Base-by-base conservation (phyloP, 2,888 invertebrate species). In the Dendrolimus houi region DNA sequence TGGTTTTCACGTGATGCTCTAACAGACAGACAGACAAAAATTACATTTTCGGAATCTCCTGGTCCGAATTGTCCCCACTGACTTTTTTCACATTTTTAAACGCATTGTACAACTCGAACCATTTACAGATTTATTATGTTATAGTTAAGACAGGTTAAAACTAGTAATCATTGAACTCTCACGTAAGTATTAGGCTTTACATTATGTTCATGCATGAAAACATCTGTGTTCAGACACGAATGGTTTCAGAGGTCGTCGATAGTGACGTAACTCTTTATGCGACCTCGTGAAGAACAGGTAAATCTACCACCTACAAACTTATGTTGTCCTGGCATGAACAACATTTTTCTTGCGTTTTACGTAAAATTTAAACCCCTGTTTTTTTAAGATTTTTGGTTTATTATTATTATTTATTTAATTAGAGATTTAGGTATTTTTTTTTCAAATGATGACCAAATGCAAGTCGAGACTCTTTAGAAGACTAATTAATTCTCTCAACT, bases 321-420 rank as follows among this genome's bases (percentile, higher is more conserved):
- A 77, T 80, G 79, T 41, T 63, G 60, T 65, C 79, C 79, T 77
- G 68, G 64, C 79, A 74, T 71, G 52, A 58, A 55, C 64, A 66
- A 67, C 70, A 71, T 72, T 77, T 79, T 79, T 79, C 71, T 68
- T 75, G 69, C 66, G 76, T 71, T 72, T 70, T 72, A 72, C 70
- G 79, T 79, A 75, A 79, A 72, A 73, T 66, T 62, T 64, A 66
- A 70, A 64, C 62, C 62, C 63, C 61, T 64, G 61, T 57, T 63
- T 58, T 52, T 52, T 55, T 52, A 52, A n/a, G n/a, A n/a, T n/a
- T n/a, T n/a, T n/a, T 53, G 29, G 29, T 2, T 29, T 29, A 29
- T 29, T 29, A 6, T 29, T 29, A 29, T 29, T 29, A 2, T 29
- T 29, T 29, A 3, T 6, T 29, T 29, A 47, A 0, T 10, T 47